Conservation (phyloP, 2,113 vertebrate species). For the Ceuthmochares aereus region DNA sequence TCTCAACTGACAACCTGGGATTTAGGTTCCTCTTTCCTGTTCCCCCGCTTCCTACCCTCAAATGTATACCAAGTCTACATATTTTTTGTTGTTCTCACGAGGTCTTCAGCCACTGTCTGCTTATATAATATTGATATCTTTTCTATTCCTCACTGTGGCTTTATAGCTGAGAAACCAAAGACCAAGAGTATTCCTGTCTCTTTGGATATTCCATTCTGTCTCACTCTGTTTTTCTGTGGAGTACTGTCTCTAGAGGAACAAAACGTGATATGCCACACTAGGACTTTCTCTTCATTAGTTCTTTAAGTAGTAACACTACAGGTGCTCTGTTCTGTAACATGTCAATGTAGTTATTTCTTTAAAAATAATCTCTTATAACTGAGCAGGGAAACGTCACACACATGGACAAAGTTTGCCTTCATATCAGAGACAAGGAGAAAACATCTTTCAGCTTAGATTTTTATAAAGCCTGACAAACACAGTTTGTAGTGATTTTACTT, state of each 20-base stretch:
- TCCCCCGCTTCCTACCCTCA: neutral
- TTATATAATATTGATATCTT: neutral
- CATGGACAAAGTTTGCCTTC: neutral
- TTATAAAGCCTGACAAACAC: conserved; percentile 37
- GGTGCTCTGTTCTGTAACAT: neutral
- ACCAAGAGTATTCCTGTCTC: neutral
- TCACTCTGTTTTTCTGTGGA: neutral
- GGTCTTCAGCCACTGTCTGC: neutral
- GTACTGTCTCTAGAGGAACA: neutral
- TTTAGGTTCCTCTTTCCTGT: neutral
- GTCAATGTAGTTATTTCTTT: neutral
- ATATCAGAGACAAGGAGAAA: neutral
- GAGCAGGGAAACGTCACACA: neutral
- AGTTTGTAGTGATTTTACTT: conserved; percentile 46
- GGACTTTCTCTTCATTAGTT: neutral
- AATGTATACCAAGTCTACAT: accelerated
- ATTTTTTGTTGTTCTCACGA: neutral
- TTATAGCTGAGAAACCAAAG: neutral
- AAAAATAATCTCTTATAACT: conserved; percentile 17
- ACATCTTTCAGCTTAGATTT: conserved; percentile 51
- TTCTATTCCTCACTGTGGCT: neutral
- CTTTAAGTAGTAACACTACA: neutral
- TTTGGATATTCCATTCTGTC: neutral
- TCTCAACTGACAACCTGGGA: neutral
- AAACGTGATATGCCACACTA: neutral